Conservation (phyloP, 2,888 invertebrate genomes). For the Panopea generosa region DNA sequence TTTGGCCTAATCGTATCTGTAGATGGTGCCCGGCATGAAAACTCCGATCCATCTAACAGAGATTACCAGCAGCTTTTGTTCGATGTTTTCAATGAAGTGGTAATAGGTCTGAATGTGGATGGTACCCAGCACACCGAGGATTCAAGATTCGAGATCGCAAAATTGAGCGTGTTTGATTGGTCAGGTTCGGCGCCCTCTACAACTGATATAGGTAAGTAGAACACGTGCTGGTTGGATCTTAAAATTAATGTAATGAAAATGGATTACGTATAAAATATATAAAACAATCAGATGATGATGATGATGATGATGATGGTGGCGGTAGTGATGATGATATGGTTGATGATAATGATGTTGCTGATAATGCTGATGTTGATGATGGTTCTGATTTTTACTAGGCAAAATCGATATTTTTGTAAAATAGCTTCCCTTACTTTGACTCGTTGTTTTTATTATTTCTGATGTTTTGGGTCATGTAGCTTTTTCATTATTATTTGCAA, state of each 20-base stretch:
- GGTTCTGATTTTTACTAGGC: too few relatives aligned
- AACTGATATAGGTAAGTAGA: conserved; percentile 35
- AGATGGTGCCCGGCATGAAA: conserved; percentile 67
- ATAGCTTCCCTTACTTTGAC: too few relatives aligned
- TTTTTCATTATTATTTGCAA: too few relatives aligned
- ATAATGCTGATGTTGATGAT: too few relatives aligned
- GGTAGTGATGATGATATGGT: too few relatives aligned
- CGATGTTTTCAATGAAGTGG: conserved; percentile 58
- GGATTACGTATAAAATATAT: too few relatives aligned
- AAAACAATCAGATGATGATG: too few relatives aligned
- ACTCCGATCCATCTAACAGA: conserved; percentile 20
- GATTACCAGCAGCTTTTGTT: conserved; percentile 49
- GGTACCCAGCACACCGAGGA: conserved; percentile 54
- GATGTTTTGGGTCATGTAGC: too few relatives aligned
- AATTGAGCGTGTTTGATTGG: conserved; percentile 51
- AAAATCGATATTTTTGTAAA: too few relatives aligned
- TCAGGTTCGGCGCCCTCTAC: not conserved
- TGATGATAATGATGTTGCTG: too few relatives aligned
- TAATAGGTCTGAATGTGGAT: conserved; percentile 61
- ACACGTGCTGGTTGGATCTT: not conserved
- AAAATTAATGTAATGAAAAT: not conserved
- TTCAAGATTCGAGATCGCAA: conserved; percentile 57
- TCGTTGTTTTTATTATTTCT: too few relatives aligned
- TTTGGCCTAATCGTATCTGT: conserved; percentile 71
- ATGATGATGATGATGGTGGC: too few relatives aligned